phyloP scores from a whole-genome alignment of 1,140 invertebrate genomes.

The Euura lappo region DNA sequence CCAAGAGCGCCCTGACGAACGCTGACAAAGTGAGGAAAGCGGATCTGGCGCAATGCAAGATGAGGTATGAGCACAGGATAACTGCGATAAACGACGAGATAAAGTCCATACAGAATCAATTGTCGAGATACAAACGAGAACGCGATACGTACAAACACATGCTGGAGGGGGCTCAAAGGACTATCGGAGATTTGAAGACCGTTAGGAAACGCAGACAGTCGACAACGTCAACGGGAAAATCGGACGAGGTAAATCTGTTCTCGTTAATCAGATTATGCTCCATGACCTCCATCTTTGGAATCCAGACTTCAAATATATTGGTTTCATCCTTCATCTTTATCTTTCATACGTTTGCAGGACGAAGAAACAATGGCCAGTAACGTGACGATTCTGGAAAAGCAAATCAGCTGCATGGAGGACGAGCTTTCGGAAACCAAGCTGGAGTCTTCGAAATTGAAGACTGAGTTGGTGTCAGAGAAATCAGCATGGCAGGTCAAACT shows the following conservation, averaged over 20 bases:
- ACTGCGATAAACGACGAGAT: conserved; percentile 86
- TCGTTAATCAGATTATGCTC: background rate
- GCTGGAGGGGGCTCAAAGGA: conserved; percentile 84
- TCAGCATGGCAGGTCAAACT: conserved; percentile 87
- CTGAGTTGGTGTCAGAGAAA: conserved; percentile 87
- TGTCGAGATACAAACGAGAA: conserved; percentile 83
- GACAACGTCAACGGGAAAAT: conserved; percentile 59
- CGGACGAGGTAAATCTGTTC: conserved; percentile 64
- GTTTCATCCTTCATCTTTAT: conserved; percentile 15
- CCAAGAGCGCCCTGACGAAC: conserved; percentile 74
- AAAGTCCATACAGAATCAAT: conserved; percentile 80
- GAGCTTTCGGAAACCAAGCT: conserved; percentile 84
- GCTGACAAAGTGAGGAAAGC: conserved; percentile 82
- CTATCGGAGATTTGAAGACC: conserved; percentile 76
- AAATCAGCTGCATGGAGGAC: conserved; percentile 85
- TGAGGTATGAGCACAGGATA: conserved; percentile 88
- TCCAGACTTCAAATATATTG: background rate
- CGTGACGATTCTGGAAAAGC: conserved; percentile 77
- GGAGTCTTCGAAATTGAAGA: conserved; percentile 84
- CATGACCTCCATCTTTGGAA: no score
- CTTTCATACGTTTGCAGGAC: conserved; percentile 45
- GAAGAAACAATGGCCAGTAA: conserved; percentile 58
- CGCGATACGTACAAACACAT: conserved; percentile 91
- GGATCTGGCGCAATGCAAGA: conserved; percentile 84
- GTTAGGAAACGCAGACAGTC: conserved; percentile 48